Percentiles rank a stretch among this genome's conserved stretches.
Evolutionary conservation across 2,797 vertebrate species (phyloP).

Genomic region (Lepus townsendii): DNA sequence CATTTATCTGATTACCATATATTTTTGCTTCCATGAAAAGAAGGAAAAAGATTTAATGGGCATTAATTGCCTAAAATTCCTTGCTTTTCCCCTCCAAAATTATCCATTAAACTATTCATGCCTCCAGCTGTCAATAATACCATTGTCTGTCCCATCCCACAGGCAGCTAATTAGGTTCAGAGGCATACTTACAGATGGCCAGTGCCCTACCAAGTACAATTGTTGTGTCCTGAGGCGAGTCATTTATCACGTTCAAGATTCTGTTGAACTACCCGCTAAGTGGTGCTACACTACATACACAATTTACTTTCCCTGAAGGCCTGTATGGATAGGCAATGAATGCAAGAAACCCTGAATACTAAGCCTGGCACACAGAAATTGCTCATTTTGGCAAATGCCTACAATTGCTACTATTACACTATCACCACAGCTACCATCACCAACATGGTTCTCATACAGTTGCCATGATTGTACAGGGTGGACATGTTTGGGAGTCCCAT

Average conservation of each 20-base stretch:
- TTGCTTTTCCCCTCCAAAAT: background rate
- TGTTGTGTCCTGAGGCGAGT: background rate
- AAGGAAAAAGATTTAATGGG: background rate
- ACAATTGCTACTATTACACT: background rate
- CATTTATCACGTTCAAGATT: background rate
- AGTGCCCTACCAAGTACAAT: background rate
- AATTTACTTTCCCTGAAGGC: too few relatives aligned
- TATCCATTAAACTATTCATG: background rate
- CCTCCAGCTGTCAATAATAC: background rate
- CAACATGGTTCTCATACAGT: background rate
- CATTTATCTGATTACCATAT: background rate
- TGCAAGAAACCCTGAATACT: background rate
- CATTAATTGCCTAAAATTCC: background rate
- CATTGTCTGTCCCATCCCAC: background rate
- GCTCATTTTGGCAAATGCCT: background rate
- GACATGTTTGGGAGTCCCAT: background rate
- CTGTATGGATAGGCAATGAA: too few relatives aligned
- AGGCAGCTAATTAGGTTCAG: background rate
- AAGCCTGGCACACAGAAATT: background rate
- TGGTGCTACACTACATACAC: too few relatives aligned
- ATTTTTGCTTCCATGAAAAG: background rate
- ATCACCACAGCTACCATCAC: background rate
- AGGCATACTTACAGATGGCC: too few relatives aligned
- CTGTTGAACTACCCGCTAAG: background rate
- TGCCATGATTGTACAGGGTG: background rate